phyloP scores from a whole-genome alignment of 2,888 invertebrate species.

The Eupithecia pulchellata region DNA sequence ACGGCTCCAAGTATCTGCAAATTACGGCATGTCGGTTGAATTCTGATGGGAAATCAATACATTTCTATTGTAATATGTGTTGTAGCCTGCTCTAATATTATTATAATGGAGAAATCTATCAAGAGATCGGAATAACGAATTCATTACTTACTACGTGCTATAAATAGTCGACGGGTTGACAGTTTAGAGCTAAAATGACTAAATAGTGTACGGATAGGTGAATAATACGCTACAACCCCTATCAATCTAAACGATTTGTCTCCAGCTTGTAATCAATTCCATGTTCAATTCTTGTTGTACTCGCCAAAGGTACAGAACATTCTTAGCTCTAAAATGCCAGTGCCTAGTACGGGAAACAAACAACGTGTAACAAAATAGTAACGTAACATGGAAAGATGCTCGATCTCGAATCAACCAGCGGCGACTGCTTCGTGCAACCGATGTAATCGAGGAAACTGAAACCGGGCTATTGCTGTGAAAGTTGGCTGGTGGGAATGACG shows the following conservation, averaged over 20 bases:
- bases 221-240: slow-evolving; percentile 44
- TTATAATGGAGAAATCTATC: slow-evolving; percentile 79
- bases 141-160: slow-evolving; percentile 76
- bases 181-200: slow-evolving; percentile 68
- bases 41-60: slow-evolving; percentile 82
- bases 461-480: slow-evolving; percentile 76
- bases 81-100: slow-evolving; percentile 81
- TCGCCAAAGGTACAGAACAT: slow-evolving; percentile 46
- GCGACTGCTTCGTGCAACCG: slow-evolving; percentile 76
- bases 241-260: slow-evolving; percentile 39
- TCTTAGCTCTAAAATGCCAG: slow-evolving; percentile 71
- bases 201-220: slow-evolving; percentile 38
- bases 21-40: slow-evolving; percentile 82
- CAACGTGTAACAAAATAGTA: slow-evolving; percentile 80
- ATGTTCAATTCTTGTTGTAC: slow-evolving; percentile 55
- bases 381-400: slow-evolving; percentile 80
- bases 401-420: slow-evolving; percentile 82
- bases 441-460: slow-evolving; percentile 74
- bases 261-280: slow-evolving; percentile 65
- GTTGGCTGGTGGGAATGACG: slow-evolving; percentile 62
- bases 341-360: slow-evolving; percentile 72
- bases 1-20: slow-evolving; percentile 83
- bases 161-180: slow-evolving; percentile 63
- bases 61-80: slow-evolving; percentile 84
- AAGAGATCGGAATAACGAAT: slow-evolving; percentile 82